Percentiles rank a stretch among this genome's conserved stretches.
Evolutionary conservation across 2,888 invertebrate genomes (phyloP).

Genomic region (Euproctis similis): DNA sequence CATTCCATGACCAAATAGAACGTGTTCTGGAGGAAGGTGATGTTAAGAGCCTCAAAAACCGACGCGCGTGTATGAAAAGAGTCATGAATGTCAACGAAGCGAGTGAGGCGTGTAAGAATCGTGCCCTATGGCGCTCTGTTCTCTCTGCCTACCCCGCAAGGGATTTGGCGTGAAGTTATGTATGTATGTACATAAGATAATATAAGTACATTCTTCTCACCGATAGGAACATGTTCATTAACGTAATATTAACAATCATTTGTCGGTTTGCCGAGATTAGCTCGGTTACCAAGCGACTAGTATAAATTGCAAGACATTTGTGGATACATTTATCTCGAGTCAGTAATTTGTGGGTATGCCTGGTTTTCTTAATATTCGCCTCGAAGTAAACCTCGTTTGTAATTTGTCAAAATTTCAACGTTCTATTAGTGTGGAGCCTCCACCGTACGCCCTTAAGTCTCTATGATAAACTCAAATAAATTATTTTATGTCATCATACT

Average conservation of each 20-base stretch:
- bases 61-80: too few species aligned
- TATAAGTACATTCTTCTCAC: too few species aligned
- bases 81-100: too few species aligned
- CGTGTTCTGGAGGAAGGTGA: too few species aligned
- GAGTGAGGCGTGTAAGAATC: too few species aligned
- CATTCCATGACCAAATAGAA: too few species aligned
- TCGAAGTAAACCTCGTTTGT: constrained; percentile 48
- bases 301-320: constrained; percentile 51
- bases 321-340: constrained; percentile 45
- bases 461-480: constrained; percentile 42
- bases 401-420: constrained; percentile 63
- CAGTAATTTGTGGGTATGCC: constrained; percentile 55
- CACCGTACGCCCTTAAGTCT: constrained; percentile 30
- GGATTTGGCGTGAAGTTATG: too few species aligned
- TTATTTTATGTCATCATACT: constrained; percentile 34
- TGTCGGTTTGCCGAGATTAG: constrained; percentile 30
- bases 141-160: too few species aligned
- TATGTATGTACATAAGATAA: too few species aligned
- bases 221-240: constrained; percentile 2
- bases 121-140: too few species aligned
- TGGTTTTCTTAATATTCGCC: constrained; percentile 58
- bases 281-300: constrained; percentile 32
- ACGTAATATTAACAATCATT: constrained; percentile 20
- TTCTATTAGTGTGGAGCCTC: constrained; percentile 31
- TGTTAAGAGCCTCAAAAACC: too few species aligned